phyloP scores from a whole-genome alignment of 1,140 invertebrate genomes.

The Drosophila virilis region DNA sequence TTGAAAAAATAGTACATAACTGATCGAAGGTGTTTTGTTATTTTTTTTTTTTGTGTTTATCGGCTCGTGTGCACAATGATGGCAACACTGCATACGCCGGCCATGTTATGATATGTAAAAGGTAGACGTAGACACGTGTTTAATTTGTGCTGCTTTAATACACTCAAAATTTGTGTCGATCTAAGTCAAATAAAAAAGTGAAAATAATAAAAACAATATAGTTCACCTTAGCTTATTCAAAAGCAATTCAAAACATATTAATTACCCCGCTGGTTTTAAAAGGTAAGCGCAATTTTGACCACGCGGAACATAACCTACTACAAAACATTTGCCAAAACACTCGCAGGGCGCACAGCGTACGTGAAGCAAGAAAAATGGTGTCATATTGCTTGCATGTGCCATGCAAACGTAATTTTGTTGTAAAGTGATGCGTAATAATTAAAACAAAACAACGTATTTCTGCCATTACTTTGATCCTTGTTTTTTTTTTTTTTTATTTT shows the following conservation, averaged over 20 bases:
- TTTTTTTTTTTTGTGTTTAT: constrained; percentile 14
- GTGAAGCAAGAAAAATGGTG: constrained; percentile 62
- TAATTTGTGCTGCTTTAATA: constrained; percentile 65
- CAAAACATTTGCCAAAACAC: constrained; percentile 68
- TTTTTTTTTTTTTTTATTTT: constrained; percentile 30
- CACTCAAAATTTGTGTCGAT: constrained; percentile 53
- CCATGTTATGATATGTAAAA: constrained; percentile 84
- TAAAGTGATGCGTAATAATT: constrained; percentile 30
- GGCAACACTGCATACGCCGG: constrained; percentile 79
- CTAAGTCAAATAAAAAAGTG: constrained; percentile 43
- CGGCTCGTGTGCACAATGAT: constrained; percentile 34
- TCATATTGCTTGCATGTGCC: constrained; percentile 48
- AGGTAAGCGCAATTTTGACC: constrained; percentile 64
- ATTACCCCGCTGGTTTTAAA: constrained; percentile 55
- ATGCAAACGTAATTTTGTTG: constrained; percentile 20
- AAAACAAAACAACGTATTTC: background rate
- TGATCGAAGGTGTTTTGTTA: constrained; percentile 7
- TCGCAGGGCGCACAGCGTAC: background rate
- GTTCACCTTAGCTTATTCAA: constrained; percentile 26
- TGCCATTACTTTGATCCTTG: background rate
- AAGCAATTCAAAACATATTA: constrained; percentile 41
- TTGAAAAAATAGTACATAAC: background rate
- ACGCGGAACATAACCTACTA: constrained; percentile 82
- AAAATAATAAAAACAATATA: constrained; percentile 39
- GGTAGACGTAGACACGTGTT: constrained; percentile 83